A percentile compares a stretch with the other conserved stretches of the same genome.
phyloP scores from a whole-genome alignment of 2,888 invertebrate genomes.

The Tetranychus piercei region DNA sequence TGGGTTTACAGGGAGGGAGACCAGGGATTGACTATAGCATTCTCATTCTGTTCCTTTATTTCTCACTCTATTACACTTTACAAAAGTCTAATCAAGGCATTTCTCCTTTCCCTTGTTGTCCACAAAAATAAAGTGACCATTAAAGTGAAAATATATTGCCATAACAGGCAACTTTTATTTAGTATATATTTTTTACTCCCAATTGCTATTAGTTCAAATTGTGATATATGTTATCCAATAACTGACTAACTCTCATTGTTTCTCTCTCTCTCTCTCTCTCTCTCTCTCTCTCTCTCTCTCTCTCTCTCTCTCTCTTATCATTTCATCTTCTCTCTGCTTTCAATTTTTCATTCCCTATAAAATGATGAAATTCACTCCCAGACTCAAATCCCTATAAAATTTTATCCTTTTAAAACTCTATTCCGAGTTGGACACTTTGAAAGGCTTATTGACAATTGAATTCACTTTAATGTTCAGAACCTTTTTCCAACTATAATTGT shows the following conservation, averaged over 20 bases:
- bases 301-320: neutral
- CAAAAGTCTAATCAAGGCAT: no score
- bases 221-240: conserved; percentile 10
- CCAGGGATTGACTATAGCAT: neutral
- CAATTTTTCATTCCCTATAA: neutral
- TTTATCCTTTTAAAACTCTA: no score
- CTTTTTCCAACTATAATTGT: neutral
- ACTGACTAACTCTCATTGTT: conserved; percentile 2
- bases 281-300: conserved; percentile 2
- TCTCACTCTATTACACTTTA: no score
- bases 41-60: neutral
- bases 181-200: neutral
- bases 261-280: neutral
- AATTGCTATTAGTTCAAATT: conserved; percentile 9
- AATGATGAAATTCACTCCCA: no score
- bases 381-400: no score
- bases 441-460: no score
- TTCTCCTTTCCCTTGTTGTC: neutral
- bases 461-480: no score
- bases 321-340: neutral
- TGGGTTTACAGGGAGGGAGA: neutral
- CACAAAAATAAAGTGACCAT: neutral
- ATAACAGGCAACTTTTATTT: neutral
- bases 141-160: neutral
- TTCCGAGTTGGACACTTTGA: no score